Evolutionary conservation across 2,888 invertebrate species (phyloP), one percentile per base, ranked within the genome.

Genomic region (Linyphia triangularis): DNA sequence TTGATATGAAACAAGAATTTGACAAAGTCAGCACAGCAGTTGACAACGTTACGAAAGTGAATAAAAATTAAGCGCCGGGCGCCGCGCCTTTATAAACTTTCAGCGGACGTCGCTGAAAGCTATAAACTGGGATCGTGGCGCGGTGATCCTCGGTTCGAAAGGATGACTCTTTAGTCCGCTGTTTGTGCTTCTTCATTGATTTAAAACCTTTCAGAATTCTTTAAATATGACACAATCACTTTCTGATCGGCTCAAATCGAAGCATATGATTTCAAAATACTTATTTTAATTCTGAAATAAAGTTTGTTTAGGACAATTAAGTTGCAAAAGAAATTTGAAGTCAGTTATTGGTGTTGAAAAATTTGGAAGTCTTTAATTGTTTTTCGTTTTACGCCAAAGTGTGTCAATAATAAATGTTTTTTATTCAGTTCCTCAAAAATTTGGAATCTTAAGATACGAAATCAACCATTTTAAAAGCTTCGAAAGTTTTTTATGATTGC

Each of bases 61-160:
- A 81, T 43, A 70, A 61, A n/a, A 72, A 70, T 19, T n/a, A 28
- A 16, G 19, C 24, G 19, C 6, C 24, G 30, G n/a, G 28, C 13
- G 19, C 61, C 7, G n/a, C 10, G 16, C 3, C 24, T 83, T 57
- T 84, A 89, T 89, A 89, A 72, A 77, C 30, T 40, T 22, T 2
- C 4, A 6, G 78, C 89, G 89, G 89, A 89, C 89, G 72, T 89
- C 89, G 89, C 28, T 63, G 89, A 84, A 89, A 89, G 89, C 89
- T 89, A 51, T 79, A 70, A 89, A 89, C 89, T 77, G 37, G 33
- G 73, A 22, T 72, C 72, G 78, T 40, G 40, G 65, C 73, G 78
- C 70, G 63, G 24, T 37, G 67, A 57, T 30, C 10, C 73, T 61
- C 61, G 22, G 72, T 70, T 72, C 72, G 65, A 78, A 84, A 82